phyloP scores from a whole-genome alignment of 2,797 vertebrate genomes.

The Muscicapa comitata region DNA sequence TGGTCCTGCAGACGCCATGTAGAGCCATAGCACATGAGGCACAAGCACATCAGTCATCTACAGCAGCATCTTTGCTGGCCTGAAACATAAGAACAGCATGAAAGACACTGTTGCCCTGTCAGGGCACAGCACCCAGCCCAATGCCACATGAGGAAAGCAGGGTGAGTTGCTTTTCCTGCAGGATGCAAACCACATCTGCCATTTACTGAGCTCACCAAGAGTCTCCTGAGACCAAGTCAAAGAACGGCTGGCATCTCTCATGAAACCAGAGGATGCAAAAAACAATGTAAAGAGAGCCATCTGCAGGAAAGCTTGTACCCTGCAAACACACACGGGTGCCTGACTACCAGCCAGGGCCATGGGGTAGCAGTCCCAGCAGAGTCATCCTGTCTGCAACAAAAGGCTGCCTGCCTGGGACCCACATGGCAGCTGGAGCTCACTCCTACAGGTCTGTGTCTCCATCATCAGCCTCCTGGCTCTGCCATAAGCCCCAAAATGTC shows the following conservation, averaged over 20 bases:
- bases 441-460: background rate
- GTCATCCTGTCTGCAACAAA: background rate
- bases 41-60: background rate
- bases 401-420: background rate
- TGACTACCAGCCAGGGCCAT: background rate
- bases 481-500: accelerated
- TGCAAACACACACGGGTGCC: background rate
- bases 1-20: conserved; percentile 77
- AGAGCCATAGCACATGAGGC: conserved; percentile 71
- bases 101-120: background rate
- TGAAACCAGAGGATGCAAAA: background rate
- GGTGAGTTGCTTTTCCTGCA: background rate
- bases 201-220: background rate
- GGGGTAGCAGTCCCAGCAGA: background rate
- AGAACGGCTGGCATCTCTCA: background rate
- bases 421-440: background rate
- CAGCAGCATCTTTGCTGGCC: conserved; percentile 54
- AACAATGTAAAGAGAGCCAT: background rate
- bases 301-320: background rate
- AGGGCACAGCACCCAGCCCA: background rate
- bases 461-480: background rate
- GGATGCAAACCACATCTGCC: background rate
- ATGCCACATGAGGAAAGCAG: background rate
- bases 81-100: conserved; percentile 26
- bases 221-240: background rate